Evolutionary conservation across 2,797 vertebrate genomes (phyloP).

Genomic region (Malurus leucopterus): DNA sequence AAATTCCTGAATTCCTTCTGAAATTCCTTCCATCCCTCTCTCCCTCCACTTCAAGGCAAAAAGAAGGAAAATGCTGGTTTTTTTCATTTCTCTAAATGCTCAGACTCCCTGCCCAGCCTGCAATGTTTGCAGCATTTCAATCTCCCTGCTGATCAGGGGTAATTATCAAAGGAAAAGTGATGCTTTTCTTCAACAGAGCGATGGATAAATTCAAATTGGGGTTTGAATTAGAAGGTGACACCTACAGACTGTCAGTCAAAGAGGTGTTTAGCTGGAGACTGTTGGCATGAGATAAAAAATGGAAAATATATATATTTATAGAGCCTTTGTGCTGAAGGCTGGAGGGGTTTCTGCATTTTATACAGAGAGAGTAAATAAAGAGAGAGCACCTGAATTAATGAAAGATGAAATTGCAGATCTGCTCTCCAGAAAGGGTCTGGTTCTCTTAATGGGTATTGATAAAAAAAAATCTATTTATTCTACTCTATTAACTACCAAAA

Average conservation of each 20-base stretch:
- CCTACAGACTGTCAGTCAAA: conserved; percentile 67
- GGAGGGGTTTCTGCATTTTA: background rate
- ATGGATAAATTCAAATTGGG: conserved; percentile 54
- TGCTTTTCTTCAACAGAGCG: conserved; percentile 50
- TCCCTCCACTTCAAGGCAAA: too few relatives aligned
- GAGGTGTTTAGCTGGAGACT: conserved; percentile 40
- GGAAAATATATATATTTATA: background rate
- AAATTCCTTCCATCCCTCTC: too few relatives aligned
- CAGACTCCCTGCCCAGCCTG: conserved; percentile 8
- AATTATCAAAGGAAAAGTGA: conserved; percentile 67
- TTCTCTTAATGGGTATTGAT: background rate
- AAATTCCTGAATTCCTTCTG: too few relatives aligned
- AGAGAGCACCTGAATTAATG: background rate
- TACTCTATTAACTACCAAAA: background rate
- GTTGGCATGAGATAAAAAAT: background rate
- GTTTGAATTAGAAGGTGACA: conserved; percentile 62
- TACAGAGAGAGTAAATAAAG: background rate
- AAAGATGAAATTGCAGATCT: background rate
- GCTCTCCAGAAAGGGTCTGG: background rate
- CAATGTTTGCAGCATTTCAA: conserved; percentile 61
- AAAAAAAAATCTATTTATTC: background rate
- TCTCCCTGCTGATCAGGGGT: conserved; percentile 55
- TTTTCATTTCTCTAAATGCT: background rate
- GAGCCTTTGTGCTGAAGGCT: background rate
- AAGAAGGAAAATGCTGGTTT: too few relatives aligned